Evolutionary conservation across 2,888 invertebrate genomes (phyloP).

Genomic region (Oscheius sp.): DNA sequence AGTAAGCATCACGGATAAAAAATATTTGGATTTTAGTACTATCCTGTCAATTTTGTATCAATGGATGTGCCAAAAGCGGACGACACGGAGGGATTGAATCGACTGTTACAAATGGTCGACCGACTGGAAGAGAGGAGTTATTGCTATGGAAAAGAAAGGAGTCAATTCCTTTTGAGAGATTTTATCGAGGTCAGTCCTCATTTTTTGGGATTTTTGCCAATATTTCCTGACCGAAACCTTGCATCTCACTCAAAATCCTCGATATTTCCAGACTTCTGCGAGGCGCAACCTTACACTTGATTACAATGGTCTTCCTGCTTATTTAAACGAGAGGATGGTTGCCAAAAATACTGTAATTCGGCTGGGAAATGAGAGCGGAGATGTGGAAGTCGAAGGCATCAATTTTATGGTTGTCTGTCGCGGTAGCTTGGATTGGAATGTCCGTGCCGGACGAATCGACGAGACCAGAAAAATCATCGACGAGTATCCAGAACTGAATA

Average conservation of each 20-base stretch:
- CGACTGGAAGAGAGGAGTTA: constrained; percentile 52
- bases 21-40: constrained; percentile 47
- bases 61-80: constrained; percentile 55
- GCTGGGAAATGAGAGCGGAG: constrained; percentile 6
- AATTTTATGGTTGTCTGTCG: constrained; percentile 65
- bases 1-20: constrained; percentile 30
- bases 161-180: constrained; percentile 58
- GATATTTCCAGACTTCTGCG: not conserved
- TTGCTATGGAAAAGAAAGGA: constrained; percentile 50
- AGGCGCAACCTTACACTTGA: constrained; percentile 14
- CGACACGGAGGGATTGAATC: constrained; percentile 44
- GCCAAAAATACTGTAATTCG: constrained; percentile 30
- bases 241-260: not conserved
- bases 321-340: constrained; percentile 28
- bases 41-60: constrained; percentile 66
- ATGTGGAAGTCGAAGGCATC: constrained; percentile 46
- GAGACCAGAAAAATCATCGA: constrained; percentile 58
- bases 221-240: no score
- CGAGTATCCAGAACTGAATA: constrained; percentile 60
- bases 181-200: constrained; percentile 44
- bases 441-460: constrained; percentile 58
- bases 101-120: constrained; percentile 54
- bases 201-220: no score
- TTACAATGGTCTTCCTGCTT: constrained; percentile 24
- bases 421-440: constrained; percentile 56